Conservation (phyloP, 2,888 invertebrate genomes). For the Timema podura region DNA sequence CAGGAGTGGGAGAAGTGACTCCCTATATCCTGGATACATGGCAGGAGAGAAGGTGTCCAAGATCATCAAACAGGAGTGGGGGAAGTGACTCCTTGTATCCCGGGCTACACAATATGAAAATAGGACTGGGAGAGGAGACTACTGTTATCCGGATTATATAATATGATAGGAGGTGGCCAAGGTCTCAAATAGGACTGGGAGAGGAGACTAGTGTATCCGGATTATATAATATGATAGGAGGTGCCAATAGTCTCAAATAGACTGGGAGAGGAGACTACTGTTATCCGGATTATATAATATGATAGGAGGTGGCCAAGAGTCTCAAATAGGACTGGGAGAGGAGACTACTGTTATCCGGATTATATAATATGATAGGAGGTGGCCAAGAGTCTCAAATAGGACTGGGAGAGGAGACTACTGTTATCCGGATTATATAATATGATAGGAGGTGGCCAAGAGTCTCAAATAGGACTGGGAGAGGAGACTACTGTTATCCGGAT, state of each 20-base stretch:
- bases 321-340: constrained; percentile 40
- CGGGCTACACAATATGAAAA: constrained; percentile 51
- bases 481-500: constrained; percentile 52
- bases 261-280: constrained; percentile 47
- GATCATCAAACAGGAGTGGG: constrained; percentile 39
- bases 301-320: constrained; percentile 53
- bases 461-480: constrained; percentile 40
- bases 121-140: constrained; percentile 43
- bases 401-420: too few relatives aligned
- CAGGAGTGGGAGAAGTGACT: constrained; percentile 43
- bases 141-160: constrained; percentile 53
- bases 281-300: constrained; percentile 54
- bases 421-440: constrained; percentile 55
- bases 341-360: constrained; percentile 51
- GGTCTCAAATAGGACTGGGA: constrained; percentile 39
- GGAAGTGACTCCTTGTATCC: constrained; percentile 52
- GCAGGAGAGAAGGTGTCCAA: constrained; percentile 55
- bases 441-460: constrained; percentile 53
- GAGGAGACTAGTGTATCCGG: too few relatives aligned
- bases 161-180: constrained; percentile 55
- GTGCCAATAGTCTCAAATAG: too few relatives aligned
- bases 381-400: too few relatives aligned
- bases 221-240: constrained; percentile 54
- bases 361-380: constrained; percentile 55
- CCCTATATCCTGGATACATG: constrained; percentile 53